phyloP scores from a whole-genome alignment of 1,140 invertebrate genomes.

The Drosophila elegans region DNA sequence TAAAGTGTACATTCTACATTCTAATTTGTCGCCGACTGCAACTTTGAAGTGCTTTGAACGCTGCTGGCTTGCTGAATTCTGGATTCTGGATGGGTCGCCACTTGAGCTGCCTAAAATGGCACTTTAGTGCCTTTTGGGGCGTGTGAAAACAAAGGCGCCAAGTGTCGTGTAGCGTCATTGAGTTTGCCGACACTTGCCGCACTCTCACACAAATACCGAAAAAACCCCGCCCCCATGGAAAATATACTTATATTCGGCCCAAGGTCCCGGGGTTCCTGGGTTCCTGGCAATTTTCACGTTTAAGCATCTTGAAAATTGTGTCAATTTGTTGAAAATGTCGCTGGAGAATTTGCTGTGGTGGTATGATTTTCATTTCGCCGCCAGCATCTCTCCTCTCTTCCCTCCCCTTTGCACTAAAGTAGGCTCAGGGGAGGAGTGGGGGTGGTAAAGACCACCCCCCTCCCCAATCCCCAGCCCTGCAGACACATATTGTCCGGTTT shows the following conservation, averaged over 20 bases:
- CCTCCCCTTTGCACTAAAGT: slow-evolving; percentile 16
- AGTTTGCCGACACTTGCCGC: slow-evolving; percentile 59
- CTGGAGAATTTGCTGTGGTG: slow-evolving; percentile 73
- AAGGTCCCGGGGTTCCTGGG: slow-evolving; percentile 6
- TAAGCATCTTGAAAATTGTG: slow-evolving; percentile 82
- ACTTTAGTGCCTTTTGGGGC: slow-evolving; percentile 84
- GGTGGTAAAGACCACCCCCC: background rate
- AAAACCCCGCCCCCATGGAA: background rate
- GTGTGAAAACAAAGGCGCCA: slow-evolving; percentile 80
- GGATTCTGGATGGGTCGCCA: slow-evolving; percentile 49
- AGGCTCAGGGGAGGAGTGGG: slow-evolving; percentile 18
- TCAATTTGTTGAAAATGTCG: slow-evolving; percentile 83
- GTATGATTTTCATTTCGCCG: slow-evolving; percentile 65
- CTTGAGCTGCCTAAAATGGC: slow-evolving; percentile 83
- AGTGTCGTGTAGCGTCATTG: slow-evolving; percentile 75
- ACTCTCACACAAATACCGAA: slow-evolving; percentile 6
- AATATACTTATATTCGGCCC: slow-evolving; percentile 23
- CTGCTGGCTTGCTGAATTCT: slow-evolving; percentile 13
- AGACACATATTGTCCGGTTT: slow-evolving; percentile 22
- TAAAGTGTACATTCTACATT: slow-evolving; percentile 51
- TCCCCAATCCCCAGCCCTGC: background rate
- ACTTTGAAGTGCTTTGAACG: slow-evolving; percentile 61
- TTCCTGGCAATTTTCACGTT: slow-evolving; percentile 60
- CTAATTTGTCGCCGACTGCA: slow-evolving; percentile 81
- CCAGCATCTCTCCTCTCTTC: background rate